Evolutionary conservation across 2,797 vertebrate species (phyloP).

Genomic region (Prionace glauca): DNA sequence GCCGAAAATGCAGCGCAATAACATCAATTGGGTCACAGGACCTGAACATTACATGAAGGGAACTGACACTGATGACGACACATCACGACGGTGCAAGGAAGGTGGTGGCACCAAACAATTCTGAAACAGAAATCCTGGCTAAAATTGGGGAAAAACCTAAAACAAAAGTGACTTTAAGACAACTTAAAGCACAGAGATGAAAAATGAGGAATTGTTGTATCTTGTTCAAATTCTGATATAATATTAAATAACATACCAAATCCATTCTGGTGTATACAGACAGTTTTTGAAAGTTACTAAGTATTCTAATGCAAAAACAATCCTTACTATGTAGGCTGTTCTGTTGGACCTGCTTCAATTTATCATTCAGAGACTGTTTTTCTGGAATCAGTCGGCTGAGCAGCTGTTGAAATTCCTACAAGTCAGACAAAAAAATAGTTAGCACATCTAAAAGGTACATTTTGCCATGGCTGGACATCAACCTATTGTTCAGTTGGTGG

Average conservation of each 20-base stretch:
- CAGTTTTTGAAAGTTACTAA: background rate
- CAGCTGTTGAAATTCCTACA: constrained; percentile 92
- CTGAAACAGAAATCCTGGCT: too few relatives aligned
- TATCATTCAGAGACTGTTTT: constrained; percentile 87
- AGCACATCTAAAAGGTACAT: background rate
- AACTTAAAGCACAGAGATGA: too few relatives aligned
- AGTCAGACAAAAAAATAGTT: background rate
- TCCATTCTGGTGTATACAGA: background rate
- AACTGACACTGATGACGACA: too few relatives aligned
- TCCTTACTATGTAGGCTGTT: constrained; percentile 90
- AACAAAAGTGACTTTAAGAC: too few relatives aligned
- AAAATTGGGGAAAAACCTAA: too few relatives aligned
- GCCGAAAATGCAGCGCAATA: too few relatives aligned
- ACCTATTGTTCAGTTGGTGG: background rate
- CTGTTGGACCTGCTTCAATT: constrained; percentile 91
- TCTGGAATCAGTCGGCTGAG: constrained; percentile 89
- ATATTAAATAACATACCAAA: background rate
- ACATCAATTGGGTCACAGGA: too few relatives aligned
- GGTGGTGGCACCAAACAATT: too few relatives aligned
- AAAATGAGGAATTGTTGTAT: too few relatives aligned
- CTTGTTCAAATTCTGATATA: background rate
- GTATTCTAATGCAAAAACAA: background rate
- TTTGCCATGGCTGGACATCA: background rate
- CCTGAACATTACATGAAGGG: too few relatives aligned
- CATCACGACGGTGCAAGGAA: too few relatives aligned